Evolutionary conservation across 2,113 vertebrate species (phyloP), one percentile per base, ranked within the genome.

Genomic region (Lophius piscatorius): DNA sequence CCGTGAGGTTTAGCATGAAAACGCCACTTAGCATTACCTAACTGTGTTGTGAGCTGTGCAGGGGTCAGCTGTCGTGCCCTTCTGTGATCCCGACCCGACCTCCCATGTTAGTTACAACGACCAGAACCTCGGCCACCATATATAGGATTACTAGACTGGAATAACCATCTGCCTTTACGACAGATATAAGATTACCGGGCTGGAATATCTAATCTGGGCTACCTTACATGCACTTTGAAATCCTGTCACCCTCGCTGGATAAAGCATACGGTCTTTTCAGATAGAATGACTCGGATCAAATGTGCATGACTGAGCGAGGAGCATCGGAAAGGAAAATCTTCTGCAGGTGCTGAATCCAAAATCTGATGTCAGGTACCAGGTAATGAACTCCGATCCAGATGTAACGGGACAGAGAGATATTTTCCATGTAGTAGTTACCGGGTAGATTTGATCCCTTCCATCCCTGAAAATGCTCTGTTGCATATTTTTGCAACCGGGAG

Each of bases 131-230:
- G 58, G 46, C 40, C 1, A 14, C 36, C 31, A 74, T 72, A 83
- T 85, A 80, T 81, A 85, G 74, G 72, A 84, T 88, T 85, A 87
- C 86, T 72, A 68, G 77, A 76, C 64, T 78, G 59, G 76, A 81
- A 72, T 72, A 78, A 80, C 74, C 66, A 51, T 63, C 60, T 64
- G 71, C 42, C 20, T 80, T 74, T 60, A 78, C 76, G 54, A 59
- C 68, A 31, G 70, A 67, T 74, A 80, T 87, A 81, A 52, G 36
- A 81, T 87, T 82, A 85, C 87, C 24, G 63, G 76, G 52, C 33
- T 70, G 74, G 68, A 86, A 61, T 83, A 74, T 74, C 64, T 78
- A 75, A 75, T 80, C 77, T 20, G 17, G 55, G 54, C 66, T 44
- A 67, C 74, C 69, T 82, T 69, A 79, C 81, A 55, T 78, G 81